Conservation (phyloP, 2,888 invertebrate genomes). For the Diogma glabrata region DNA sequence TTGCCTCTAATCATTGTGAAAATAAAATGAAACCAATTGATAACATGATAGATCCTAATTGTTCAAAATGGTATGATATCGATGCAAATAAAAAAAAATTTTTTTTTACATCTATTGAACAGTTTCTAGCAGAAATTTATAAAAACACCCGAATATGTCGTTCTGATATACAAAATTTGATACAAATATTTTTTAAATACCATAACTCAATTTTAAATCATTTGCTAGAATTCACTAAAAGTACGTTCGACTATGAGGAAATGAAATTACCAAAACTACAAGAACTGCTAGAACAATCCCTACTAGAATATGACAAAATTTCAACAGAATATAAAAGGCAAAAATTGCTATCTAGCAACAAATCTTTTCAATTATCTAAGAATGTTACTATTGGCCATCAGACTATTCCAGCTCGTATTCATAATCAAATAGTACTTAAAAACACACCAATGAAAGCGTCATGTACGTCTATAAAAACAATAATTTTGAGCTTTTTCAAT, state of each 20-base stretch:
- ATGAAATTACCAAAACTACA: too few species aligned
- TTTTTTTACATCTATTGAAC: background rate
- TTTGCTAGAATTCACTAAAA: background rate
- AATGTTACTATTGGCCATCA: background rate
- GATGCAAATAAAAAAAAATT: background rate
- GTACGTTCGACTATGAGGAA: too few species aligned
- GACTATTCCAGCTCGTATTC: background rate
- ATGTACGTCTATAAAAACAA: background rate
- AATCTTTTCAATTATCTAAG: background rate
- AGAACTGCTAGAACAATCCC: background rate
- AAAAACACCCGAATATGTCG: constrained; percentile 1
- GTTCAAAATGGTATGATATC: too few species aligned
- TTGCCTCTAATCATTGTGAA: too few species aligned
- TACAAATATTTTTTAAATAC: background rate
- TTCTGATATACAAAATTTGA: background rate
- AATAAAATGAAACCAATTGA: too few species aligned
- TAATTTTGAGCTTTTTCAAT: background rate
- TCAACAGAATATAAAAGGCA: background rate
- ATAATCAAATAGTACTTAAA: background rate
- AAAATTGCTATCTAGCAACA: background rate
- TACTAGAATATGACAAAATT: background rate
- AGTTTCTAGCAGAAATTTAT: background rate
- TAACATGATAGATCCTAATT: too few species aligned
- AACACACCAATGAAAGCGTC: background rate
- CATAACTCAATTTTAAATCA: background rate